These are phyloP conservation scores for Pocillopora grandis DNA, from an alignment of 92 coral and sea anemone genomes.

Conservation along the genomic window DNA sequence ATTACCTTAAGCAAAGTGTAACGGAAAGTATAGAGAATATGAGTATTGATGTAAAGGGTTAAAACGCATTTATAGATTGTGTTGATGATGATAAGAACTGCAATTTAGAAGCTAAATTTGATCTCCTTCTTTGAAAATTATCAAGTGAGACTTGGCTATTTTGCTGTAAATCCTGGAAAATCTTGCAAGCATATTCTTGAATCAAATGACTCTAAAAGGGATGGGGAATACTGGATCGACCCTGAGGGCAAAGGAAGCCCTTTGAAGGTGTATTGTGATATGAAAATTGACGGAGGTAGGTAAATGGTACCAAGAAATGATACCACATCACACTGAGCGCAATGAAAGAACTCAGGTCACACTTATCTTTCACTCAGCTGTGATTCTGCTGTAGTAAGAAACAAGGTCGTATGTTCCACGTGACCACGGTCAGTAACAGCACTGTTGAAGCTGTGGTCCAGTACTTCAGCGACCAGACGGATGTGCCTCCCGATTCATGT, in stretches of 20 bases:
- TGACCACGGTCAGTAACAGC: slow-evolving; percentile 25
- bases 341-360: background rate
- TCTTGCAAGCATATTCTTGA: no score
- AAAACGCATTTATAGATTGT: no score
- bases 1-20: no score
- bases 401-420: background rate
- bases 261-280: slow-evolving; percentile 49
- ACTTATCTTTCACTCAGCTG: background rate
- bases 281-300: slow-evolving; percentile 54
- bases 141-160: background rate
- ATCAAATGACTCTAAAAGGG: background rate
- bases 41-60: no score
- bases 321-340: background rate
- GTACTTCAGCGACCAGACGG: background rate
- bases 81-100: no score
- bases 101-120: background rate
- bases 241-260: background rate
- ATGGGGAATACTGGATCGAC: background rate
- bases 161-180: background rate
- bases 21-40: no score
- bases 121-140: background rate
- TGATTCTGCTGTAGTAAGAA: slow-evolving; percentile 16
- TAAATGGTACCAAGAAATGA: background rate
- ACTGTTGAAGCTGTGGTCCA: background rate
- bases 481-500: background rate